A percentile compares a stretch with the other conserved stretches of the same genome.
phyloP scores from a whole-genome alignment of 2,888 invertebrate genomes.

The Frankliniella intonsa region DNA sequence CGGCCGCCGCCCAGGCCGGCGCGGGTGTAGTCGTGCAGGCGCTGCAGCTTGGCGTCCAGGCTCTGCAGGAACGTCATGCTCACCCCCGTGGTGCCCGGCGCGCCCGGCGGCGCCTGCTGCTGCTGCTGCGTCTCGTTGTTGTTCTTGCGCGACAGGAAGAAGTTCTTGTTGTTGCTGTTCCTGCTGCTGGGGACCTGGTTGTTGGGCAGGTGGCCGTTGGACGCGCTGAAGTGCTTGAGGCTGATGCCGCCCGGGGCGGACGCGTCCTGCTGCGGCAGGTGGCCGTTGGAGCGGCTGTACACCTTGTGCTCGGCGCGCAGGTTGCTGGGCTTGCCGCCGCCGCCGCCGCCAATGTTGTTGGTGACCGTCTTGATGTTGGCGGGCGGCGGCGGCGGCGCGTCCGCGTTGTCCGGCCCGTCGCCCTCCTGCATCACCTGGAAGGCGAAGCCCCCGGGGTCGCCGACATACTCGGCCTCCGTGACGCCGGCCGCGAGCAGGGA shows the following conservation, averaged over 20 bases:
- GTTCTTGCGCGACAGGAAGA: slow-evolving; percentile 43
- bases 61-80: slow-evolving; percentile 51
- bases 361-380: slow-evolving; percentile 12
- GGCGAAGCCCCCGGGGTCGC: slow-evolving; percentile 41
- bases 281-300: slow-evolving; percentile 41
- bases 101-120: slow-evolving; percentile 44
- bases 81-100: slow-evolving; percentile 53
- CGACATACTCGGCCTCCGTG: slow-evolving; percentile 38
- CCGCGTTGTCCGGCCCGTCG: slow-evolving; percentile 36
- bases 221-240: slow-evolving; percentile 38
- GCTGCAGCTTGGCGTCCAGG: slow-evolving; percentile 65
- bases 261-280: slow-evolving; percentile 44
- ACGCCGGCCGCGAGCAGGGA: slow-evolving; percentile 41
- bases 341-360: slow-evolving; percentile 25
- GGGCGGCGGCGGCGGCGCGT: slow-evolving; percentile 28
- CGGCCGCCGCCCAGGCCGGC: slow-evolving; percentile 37
- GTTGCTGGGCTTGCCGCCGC: slow-evolving; percentile 15
- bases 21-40: slow-evolving; percentile 55
- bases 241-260: slow-evolving; percentile 40
- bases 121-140: slow-evolving; percentile 44
- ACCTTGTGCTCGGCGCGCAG: slow-evolving; percentile 39
- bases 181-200: slow-evolving; percentile 40
- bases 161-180: slow-evolving; percentile 42
- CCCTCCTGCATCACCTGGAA: slow-evolving; percentile 41
- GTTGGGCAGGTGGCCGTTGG: slow-evolving; percentile 41